Conservation (phyloP, 2,888 invertebrate species). For the Ormyrus nitidulus region DNA sequence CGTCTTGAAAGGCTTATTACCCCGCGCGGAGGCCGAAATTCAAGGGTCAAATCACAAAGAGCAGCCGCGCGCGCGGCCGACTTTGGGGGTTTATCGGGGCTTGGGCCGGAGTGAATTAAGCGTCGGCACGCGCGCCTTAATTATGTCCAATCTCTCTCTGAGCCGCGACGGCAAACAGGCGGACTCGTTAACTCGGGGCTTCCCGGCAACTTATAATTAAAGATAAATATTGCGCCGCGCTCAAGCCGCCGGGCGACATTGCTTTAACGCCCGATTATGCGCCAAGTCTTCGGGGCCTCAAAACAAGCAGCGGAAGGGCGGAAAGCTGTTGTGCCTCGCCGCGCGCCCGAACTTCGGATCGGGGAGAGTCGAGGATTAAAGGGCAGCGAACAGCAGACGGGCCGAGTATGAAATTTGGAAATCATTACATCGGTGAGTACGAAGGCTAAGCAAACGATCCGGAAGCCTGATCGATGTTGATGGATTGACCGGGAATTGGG, state of each 20-base stretch:
- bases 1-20: constrained; percentile 1
- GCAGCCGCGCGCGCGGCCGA: neutral
- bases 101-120: constrained; percentile 7
- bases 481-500: neutral
- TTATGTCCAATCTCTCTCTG: constrained; percentile 6
- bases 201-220: constrained; percentile 43
- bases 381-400: neutral
- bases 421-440: constrained; percentile 15
- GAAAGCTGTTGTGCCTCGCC: neutral
- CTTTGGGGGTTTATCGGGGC: constrained; percentile 12
- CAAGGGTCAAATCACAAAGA: constrained; percentile 22
- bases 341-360: neutral
- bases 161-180: neutral
- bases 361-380: constrained; percentile 17
- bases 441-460: neutral
- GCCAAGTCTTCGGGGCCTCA: constrained; percentile 6
- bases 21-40: constrained; percentile 1
- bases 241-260: neutral
- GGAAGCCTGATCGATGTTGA: constrained; percentile 33
- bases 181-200: constrained; percentile 31
- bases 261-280: neutral
- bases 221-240: constrained; percentile 41
- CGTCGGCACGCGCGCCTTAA: constrained; percentile 30
- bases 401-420: constrained; percentile 23
- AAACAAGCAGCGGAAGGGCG: constrained; percentile 4